Base-by-base conservation (phyloP, 2,888 invertebrate genomes). In the Drosophila subquinaria region DNA sequence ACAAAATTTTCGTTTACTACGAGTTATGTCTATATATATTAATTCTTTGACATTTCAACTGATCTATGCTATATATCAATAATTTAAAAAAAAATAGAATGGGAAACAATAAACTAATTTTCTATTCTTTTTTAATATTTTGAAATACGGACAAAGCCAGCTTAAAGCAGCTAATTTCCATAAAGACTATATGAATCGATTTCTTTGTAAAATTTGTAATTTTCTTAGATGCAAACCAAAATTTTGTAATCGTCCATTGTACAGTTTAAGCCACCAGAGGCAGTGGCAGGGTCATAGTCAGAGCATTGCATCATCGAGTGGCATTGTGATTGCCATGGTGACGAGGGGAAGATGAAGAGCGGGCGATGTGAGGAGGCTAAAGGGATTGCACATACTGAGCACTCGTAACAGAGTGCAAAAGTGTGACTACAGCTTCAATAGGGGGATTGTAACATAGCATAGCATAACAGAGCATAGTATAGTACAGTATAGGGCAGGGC, bases 281-380 rank as follows among this genome's bases (percentile, higher is more conserved):
- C 61, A 62, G 80, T 59, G 64, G 64, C 78, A 72, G 60, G 55
- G 60, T 40, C 71, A 63, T 40, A 62, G 76, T 50, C 53, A 59
- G 69, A 70, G 68, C 76, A 71, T 82, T 85, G 86, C 82, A 82
- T 85, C 82, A 86, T 75, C 76, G 81, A 79, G 74, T 79, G 79
- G 83, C 81, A 83, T 75, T 79, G 81, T 75, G 79, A 80, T 79
- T 69, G 47, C n/a, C 38, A 38, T 59, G 27, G 56, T 60, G 52
- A 35, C 23, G 36, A 27, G 27, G 35, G 42, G 35, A 13, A 17
- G 30, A 6, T n/a, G 4, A 15, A 27, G 36, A 30, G 33, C 11
- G 17, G 9, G 23, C 2, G 42, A 11, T 42, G 17, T 47, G 40
- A n/a, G 27, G 13, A 40, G 56, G 56, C 50, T 38, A 38, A 59